Conservation (phyloP, 1,140 invertebrate species). For the Mactra quadrangularis region DNA sequence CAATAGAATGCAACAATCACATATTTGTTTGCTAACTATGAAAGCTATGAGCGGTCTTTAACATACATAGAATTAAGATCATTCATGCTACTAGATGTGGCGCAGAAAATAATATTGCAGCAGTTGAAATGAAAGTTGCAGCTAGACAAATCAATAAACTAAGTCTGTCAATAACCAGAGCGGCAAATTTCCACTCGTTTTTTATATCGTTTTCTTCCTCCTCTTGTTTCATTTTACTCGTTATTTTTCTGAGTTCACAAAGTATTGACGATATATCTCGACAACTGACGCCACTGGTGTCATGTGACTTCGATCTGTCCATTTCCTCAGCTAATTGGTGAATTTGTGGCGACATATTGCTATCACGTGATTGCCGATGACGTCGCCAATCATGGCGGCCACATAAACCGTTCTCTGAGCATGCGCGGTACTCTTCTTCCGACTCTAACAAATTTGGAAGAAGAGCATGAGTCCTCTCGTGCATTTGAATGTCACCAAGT, state of each 20-base stretch:
- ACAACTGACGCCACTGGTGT: constrained; percentile 46
- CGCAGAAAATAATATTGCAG: constrained; percentile 92
- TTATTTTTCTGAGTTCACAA: constrained; percentile 97
- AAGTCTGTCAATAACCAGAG: constrained; percentile 99
- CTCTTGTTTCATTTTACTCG: constrained; percentile 82
- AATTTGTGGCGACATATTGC: constrained; percentile 33
- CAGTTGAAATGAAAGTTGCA: constrained; percentile 98
- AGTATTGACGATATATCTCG: constrained; percentile 90
- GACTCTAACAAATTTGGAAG: constrained; percentile 98
- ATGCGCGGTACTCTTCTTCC: constrained; percentile 90
- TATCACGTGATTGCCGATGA: constrained; percentile 43
- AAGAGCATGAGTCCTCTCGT: constrained; percentile 93
- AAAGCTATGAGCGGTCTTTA: too few relatives aligned
- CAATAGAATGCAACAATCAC: too few relatives aligned
- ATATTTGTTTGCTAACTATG: too few relatives aligned
- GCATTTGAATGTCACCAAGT: constrained; percentile 91
- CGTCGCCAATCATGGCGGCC: constrained; percentile 38
- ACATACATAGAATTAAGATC: too few relatives aligned
- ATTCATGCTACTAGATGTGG: constrained; percentile 75
- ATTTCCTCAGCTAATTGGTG: constrained; percentile 20
- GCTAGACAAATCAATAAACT: constrained; percentile 99
- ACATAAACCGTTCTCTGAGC: constrained; percentile 47
- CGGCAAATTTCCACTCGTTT: constrained; percentile 99
- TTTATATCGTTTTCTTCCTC: constrained; percentile 83
- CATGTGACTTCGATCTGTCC: constrained; percentile 50